Conservation (phyloP, 2,113 vertebrate species). For the Meriones unguiculatus region DNA sequence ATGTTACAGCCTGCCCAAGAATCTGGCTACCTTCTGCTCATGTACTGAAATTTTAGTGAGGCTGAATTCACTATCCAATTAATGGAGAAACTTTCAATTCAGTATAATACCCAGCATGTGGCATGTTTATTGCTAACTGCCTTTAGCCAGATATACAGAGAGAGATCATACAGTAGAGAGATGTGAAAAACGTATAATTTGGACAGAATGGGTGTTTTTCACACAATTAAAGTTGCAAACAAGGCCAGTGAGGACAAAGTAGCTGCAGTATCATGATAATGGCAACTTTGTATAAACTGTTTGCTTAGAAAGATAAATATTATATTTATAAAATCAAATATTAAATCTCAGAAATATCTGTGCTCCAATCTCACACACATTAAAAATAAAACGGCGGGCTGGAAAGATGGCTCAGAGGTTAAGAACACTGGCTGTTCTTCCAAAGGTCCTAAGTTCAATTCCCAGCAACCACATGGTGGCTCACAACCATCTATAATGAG, state of each 20-base stretch:
- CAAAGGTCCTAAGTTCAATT: no score
- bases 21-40: neutral
- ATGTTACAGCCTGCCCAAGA: neutral
- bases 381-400: neutral
- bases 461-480: no score
- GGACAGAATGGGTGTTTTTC: neutral
- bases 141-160: neutral
- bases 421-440: no score
- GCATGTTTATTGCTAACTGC: neutral
- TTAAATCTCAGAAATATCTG: neutral
- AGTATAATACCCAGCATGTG: neutral
- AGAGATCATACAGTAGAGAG: neutral
- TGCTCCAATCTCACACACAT: neutral
- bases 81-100: neutral
- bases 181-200: neutral
- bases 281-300: neutral
- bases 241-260: neutral
- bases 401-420: no score
- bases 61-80: neutral
- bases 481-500: no score
- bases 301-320: neutral
- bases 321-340: neutral
- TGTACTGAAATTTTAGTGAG: neutral
- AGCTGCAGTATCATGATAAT: no score
- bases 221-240: neutral